Conservation (phyloP, 2,113 vertebrate species). For the Plectropomus leopardus region DNA sequence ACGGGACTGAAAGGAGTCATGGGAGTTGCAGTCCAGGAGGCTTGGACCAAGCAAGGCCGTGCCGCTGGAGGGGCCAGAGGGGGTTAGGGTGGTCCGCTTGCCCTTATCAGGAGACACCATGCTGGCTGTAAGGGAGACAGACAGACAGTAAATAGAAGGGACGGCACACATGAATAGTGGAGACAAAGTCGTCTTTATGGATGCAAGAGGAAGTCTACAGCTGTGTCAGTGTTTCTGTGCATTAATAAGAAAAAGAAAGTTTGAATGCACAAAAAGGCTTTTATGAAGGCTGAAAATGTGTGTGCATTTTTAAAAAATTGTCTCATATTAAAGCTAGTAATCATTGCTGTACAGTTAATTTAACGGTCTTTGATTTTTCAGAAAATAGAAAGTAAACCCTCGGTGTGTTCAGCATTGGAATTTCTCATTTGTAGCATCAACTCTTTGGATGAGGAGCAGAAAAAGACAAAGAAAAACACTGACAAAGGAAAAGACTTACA, state of each 20-base stretch:
- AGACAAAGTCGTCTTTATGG: slow-evolving; percentile 3
- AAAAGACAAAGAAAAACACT: slow-evolving; percentile 73
- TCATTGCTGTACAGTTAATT: neutral
- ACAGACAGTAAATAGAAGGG: slow-evolving; percentile 1
- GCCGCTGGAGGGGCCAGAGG: slow-evolving; percentile 88
- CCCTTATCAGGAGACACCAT: slow-evolving; percentile 97
- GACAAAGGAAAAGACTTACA: slow-evolving; percentile 86
- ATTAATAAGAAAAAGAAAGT: neutral
- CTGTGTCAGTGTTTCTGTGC: neutral
- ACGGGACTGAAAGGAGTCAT: slow-evolving; percentile 96
- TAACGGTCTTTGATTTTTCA: neutral
- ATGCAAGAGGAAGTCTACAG: neutral
- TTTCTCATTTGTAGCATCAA: neutral
- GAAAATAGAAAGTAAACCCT: neutral
- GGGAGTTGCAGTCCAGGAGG: slow-evolving; percentile 95
- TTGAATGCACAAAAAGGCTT: neutral
- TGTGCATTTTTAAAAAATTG: too few relatives aligned
- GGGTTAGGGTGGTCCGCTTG: slow-evolving; percentile 88
- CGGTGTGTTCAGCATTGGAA: neutral
- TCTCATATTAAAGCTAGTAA: too few relatives aligned
- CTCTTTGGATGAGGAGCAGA: neutral
- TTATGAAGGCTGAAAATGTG: neutral
- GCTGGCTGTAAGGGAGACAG: slow-evolving; percentile 86
- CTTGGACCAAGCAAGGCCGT: slow-evolving; percentile 94
- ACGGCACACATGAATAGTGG: neutral